These are phyloP conservation scores for Aphaenogaster floridana DNA, from an alignment of 1,140 invertebrate species.

Conservation along the genomic window DNA sequence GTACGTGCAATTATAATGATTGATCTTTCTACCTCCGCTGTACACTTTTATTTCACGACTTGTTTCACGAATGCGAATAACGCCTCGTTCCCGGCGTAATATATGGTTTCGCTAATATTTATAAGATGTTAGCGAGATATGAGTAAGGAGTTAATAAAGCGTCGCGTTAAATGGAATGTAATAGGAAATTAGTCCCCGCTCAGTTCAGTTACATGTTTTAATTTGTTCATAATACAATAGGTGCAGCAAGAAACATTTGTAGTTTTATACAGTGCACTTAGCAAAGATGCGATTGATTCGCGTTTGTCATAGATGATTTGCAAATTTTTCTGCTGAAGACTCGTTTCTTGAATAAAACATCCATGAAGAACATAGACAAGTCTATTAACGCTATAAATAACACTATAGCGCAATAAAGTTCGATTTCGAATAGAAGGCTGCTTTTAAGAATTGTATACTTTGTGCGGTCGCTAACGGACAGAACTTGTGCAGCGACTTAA, in stretches of 20 bases:
- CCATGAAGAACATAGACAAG: neutral
- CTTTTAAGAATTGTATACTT: neutral
- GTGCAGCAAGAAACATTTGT: neutral
- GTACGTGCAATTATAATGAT: constrained; percentile 22
- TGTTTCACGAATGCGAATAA: constrained; percentile 24
- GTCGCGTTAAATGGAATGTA: neutral
- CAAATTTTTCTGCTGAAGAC: neutral
- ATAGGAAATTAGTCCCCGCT: constrained; percentile 1
- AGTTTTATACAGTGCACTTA: neutral
- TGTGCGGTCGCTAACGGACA: neutral
- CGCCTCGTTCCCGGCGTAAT: neutral
- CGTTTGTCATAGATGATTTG: neutral
- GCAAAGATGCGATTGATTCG: neutral
- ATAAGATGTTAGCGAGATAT: neutral
- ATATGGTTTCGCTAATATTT: neutral
- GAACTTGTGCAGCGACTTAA: neutral
- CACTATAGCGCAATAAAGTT: neutral
- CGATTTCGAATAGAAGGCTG: neutral
- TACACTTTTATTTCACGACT: constrained; percentile 19
- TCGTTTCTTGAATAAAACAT: neutral
- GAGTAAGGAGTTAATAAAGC: constrained; percentile 10
- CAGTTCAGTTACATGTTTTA: neutral
- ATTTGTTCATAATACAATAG: neutral
- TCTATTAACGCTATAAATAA: neutral
- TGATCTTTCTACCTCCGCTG: neutral